phyloP scores from a whole-genome alignment of 2,113 vertebrate genomes.

The Vimba vimba region DNA sequence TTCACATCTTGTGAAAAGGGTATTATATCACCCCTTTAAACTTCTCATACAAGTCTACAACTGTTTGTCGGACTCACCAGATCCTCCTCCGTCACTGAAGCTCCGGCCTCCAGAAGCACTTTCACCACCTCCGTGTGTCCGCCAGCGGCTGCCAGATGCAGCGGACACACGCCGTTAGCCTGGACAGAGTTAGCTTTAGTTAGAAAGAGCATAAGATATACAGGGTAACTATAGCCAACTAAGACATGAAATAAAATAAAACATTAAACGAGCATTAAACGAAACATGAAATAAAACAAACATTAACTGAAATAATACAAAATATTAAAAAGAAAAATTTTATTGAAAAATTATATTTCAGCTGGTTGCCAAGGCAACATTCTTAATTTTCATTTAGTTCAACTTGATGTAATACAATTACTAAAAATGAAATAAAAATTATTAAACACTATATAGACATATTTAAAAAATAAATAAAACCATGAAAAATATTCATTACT shows the following conservation, averaged over 20 bases:
- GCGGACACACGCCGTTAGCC: conserved; percentile 64
- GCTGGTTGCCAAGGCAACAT: background rate
- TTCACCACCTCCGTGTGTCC: conserved; percentile 68
- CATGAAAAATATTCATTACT: background rate
- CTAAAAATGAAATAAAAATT: background rate
- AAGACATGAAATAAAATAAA: no score
- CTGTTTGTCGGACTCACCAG: conserved; percentile 40
- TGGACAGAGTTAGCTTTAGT: conserved; percentile 30
- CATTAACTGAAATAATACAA: no score
- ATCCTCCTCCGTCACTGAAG: conserved; percentile 63
- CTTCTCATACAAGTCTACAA: background rate
- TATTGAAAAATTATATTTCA: no score
- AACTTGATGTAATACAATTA: background rate
- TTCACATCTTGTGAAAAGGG: no score
- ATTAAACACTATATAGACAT: background rate
- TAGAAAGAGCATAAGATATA: background rate
- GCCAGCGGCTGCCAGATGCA: conserved; percentile 67
- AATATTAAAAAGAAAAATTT: no score
- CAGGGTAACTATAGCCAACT: background rate
- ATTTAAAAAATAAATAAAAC: background rate
- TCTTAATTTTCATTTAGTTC: background rate
- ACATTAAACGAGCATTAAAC: no score
- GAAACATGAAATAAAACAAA: no score
- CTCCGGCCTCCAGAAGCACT: conserved; percentile 66
- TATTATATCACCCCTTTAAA: background rate